phyloP scores from a whole-genome alignment of 2,888 invertebrate genomes.

The Strigamia crassipes region DNA sequence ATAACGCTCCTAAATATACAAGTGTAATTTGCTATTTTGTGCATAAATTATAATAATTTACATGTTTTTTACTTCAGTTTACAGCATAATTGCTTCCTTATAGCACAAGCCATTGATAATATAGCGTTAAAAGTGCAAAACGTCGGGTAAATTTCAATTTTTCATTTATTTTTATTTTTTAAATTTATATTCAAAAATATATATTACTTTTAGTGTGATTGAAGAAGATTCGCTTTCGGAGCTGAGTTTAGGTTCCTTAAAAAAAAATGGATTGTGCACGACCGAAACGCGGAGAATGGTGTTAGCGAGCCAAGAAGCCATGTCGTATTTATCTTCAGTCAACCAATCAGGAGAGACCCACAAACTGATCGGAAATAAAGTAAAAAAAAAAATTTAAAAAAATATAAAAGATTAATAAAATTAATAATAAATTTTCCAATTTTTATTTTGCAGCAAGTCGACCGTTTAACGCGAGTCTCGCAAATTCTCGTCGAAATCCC shows the following conservation, averaged over 20 bases:
- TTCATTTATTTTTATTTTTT: background rate
- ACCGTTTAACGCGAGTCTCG: conserved; percentile 58
- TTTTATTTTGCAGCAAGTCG: conserved; percentile 55
- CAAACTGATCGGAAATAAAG: conserved; percentile 49
- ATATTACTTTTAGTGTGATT: too few species aligned
- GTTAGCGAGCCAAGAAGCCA: conserved; percentile 33
- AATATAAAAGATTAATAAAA: too few species aligned
- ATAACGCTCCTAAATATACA: conserved; percentile 74
- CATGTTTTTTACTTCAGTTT: conserved; percentile 63
- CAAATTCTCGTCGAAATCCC: conserved; percentile 67
- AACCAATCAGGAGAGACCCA: conserved; percentile 31
- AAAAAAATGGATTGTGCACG: conserved; percentile 19
- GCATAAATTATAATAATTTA: conserved; percentile 43
- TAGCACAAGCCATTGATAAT: conserved; percentile 76
- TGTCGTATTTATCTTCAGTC: background rate
- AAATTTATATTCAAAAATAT: too few species aligned
- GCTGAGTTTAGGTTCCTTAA: conserved; percentile 32
- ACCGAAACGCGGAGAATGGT: conserved; percentile 33
- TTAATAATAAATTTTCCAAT: conserved; percentile 7
- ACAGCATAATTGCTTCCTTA: conserved; percentile 76
- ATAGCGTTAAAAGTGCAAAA: conserved; percentile 64
- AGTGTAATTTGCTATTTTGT: conserved; percentile 62
- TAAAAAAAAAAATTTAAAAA: conserved; percentile 45
- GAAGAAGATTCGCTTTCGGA: conserved; percentile 36
- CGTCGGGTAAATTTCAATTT: conserved; percentile 45